These are phyloP conservation scores for Bombus picipes DNA, from an alignment of 1,140 invertebrate species.

Conservation along the genomic window DNA sequence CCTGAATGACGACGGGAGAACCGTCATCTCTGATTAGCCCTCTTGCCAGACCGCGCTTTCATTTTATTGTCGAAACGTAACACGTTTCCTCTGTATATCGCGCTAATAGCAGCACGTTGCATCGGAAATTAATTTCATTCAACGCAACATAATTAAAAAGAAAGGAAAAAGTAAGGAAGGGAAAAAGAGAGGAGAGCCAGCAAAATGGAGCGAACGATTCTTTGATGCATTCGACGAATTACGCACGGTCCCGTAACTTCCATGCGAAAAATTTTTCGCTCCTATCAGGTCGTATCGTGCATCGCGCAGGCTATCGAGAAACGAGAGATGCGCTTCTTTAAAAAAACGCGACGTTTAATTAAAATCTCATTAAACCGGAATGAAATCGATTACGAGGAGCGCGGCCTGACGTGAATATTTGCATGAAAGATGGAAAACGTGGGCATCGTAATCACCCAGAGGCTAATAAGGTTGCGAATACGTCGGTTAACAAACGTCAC, in stretches of 20 bases:
- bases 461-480: constrained; percentile 32
- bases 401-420: constrained; percentile 26
- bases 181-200: background rate
- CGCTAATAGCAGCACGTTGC: background rate
- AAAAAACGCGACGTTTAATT: constrained; percentile 34
- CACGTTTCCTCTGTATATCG: background rate
- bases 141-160: background rate
- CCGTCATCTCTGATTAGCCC: constrained; percentile 63
- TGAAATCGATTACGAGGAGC: constrained; percentile 15
- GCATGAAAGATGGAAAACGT: constrained; percentile 13
- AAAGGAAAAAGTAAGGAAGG: background rate
- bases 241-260: background rate
- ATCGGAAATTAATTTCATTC: background rate
- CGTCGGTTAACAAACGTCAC: constrained; percentile 7
- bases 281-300: background rate
- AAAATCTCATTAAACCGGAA: constrained; percentile 49
- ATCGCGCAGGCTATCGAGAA: background rate
- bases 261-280: background rate
- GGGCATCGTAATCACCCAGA: background rate
- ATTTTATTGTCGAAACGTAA: constrained; percentile 26
- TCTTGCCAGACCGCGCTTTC: constrained; percentile 38
- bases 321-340: background rate
- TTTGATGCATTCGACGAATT: background rate
- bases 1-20: constrained; percentile 52
- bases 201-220: background rate